Evolutionary conservation across 2,113 vertebrate species (phyloP).

Genomic region (Cardinalis cardinalis): DNA sequence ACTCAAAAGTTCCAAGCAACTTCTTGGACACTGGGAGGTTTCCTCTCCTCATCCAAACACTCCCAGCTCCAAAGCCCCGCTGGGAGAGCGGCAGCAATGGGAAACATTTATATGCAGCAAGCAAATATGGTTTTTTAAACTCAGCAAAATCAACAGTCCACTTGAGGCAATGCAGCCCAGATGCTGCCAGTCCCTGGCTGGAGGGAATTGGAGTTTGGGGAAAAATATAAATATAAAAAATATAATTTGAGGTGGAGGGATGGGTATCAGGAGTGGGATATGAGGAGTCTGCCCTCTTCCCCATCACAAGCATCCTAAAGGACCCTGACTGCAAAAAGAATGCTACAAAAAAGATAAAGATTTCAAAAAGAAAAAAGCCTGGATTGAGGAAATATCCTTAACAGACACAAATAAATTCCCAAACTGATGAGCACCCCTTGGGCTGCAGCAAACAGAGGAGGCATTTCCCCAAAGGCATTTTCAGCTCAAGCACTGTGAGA

Average conservation of each 20-base stretch:
- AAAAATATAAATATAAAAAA: background rate
- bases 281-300: background rate
- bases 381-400: background rate
- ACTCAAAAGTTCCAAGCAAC: background rate
- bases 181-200: background rate
- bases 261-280: accelerated
- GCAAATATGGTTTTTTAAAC: background rate
- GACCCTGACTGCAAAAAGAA: background rate
- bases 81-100: background rate
- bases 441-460: background rate
- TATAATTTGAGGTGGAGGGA: background rate
- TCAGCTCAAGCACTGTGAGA: background rate
- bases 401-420: background rate
- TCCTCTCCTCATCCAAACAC: background rate
- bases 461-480: background rate
- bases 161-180: background rate
- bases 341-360: background rate
- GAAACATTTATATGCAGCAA: accelerated
- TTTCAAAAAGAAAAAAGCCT: background rate
- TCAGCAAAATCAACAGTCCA: background rate
- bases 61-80: accelerated
- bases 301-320: background rate
- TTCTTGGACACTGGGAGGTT: background rate
- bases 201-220: background rate
- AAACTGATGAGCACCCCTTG: background rate